Evolutionary conservation across 2,888 invertebrate genomes (phyloP), one percentile per base, ranked within the genome.

Genomic region (Lissonota sp.): DNA sequence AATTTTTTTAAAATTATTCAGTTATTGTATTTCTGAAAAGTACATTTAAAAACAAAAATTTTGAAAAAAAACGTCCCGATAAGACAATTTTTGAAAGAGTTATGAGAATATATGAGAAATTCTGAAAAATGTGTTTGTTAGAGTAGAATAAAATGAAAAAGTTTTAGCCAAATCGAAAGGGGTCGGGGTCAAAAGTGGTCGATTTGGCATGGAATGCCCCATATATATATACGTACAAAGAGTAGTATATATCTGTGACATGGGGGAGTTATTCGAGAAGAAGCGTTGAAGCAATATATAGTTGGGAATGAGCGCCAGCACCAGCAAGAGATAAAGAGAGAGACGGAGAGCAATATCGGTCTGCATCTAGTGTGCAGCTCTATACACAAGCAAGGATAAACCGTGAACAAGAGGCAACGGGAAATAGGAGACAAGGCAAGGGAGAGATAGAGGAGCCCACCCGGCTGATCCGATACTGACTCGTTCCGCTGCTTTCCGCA

Each of bases 391-490:
- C 46, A 6, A 14, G 10, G 67, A 62, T 55, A 57, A 58, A 69
- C 55, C 70, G 42, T 49, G 44, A 46, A 74, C 66, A 53, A 62
- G 67, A 40, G 62, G 55, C 37, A 51, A 53, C 60, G 73, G 77
- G 62, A 85, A 85, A 86, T 72, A 86, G 84, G 79, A 80, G 80
- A 83, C 79, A 80, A 53, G 63, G 73, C 26, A 26, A 26, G 73
- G 71, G 79, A 80, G 53, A n/a, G 69, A 57, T 51, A 55, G 57
- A 76, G 44, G 42, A n/a, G n/a, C 57, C 57, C 57, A 14, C 26
- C 26, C 16, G 72, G 57, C 66, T 72, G 66, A 78, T 67, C 78
- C 72, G 60, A 78, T 78, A 78, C 71, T 51, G 64, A 78, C 78
- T 78, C 78, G 66, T 78, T 72, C 60, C 66, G 60, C 78, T 78